Percentiles rank a stretch among this genome's conserved stretches.
These are phyloP conservation scores for Drosophila pegasa DNA, from an alignment of 2,888 invertebrate species.

Conservation along the genomic window DNA sequence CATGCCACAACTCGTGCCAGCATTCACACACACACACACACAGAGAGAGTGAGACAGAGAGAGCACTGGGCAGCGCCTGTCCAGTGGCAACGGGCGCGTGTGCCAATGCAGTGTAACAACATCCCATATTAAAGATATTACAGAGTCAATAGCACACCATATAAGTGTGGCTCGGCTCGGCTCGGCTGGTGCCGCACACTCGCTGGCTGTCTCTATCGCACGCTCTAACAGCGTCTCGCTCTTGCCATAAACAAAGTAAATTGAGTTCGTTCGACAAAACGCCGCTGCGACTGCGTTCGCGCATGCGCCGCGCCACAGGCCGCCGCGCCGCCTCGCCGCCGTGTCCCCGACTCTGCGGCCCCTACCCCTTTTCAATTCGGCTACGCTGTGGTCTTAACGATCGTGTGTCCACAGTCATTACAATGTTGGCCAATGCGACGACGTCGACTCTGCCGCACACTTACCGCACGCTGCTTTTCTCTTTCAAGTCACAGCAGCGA, in stretches of 20 bases:
- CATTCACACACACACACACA: slow-evolving; percentile 35
- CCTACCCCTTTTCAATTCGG: slow-evolving; percentile 49
- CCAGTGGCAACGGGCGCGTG: slow-evolving; percentile 84
- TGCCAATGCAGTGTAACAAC: slow-evolving; percentile 84
- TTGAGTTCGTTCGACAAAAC: slow-evolving; percentile 81
- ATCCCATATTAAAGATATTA: slow-evolving; percentile 82
- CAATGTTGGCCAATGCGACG: slow-evolving; percentile 81
- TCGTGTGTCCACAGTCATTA: slow-evolving; percentile 84
- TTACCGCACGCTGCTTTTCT: slow-evolving; percentile 80
- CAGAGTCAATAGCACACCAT: slow-evolving; percentile 81
- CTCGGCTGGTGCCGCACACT: slow-evolving; percentile 39
- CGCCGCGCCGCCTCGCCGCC: slow-evolving; percentile 10
- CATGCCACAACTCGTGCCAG: slow-evolving; percentile 55
- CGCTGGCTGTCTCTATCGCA: slow-evolving; percentile 9
- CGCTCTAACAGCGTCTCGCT: slow-evolving; percentile 33
- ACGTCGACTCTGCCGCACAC: slow-evolving; percentile 63
- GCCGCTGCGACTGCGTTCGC: slow-evolving; percentile 53
- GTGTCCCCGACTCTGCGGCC: slow-evolving; percentile 3
- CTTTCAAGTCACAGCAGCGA: slow-evolving; percentile 54
- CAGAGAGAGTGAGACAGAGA: slow-evolving; percentile 9
- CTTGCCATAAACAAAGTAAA: slow-evolving; percentile 74
- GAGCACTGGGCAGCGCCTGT: slow-evolving; percentile 58
- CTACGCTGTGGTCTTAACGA: slow-evolving; percentile 75
- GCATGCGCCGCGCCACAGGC: slow-evolving; percentile 74
- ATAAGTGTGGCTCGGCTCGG: slow-evolving; percentile 69